Conservation (phyloP, 2,888 invertebrate species). For the Cantharis nigra region DNA sequence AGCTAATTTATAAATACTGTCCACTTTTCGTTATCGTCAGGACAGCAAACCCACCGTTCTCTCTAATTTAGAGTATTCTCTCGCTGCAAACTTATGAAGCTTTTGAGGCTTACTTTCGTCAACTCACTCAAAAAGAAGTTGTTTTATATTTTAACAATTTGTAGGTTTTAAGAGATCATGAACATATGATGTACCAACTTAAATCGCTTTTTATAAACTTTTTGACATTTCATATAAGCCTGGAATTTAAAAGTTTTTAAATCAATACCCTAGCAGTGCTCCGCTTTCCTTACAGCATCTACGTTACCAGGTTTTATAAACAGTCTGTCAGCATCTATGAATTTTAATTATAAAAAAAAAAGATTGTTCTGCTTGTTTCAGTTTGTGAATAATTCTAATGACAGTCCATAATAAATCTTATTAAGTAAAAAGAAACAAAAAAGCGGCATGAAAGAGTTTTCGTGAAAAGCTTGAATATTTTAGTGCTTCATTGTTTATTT, state of each 20-base stretch:
- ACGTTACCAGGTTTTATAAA: constrained; percentile 41
- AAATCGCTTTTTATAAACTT: constrained; percentile 40
- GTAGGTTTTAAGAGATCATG: neutral
- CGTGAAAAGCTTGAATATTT: constrained; percentile 9
- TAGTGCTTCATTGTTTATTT: neutral
- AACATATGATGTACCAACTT: neutral
- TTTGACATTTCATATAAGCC: constrained; percentile 39
- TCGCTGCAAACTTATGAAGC: neutral
- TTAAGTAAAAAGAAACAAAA: constrained; percentile 9
- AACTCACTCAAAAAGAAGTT: neutral
- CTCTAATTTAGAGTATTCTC: neutral
- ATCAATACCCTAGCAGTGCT: constrained; percentile 40
- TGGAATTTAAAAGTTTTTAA: constrained; percentile 45
- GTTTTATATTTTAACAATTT: neutral
- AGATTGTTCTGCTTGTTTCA: constrained; percentile 31
- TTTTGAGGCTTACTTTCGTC: neutral
- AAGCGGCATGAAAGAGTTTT: constrained; percentile 11
- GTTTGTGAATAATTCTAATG: constrained; percentile 25
- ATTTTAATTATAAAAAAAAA: constrained; percentile 43
- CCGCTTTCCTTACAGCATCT: constrained; percentile 29
- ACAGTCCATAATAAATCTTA: constrained; percentile 27
- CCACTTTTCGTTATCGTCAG: neutral
- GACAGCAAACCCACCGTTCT: neutral
- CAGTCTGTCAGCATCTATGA: constrained; percentile 40
- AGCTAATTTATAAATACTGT: neutral